A percentile compares a stretch with the other conserved stretches of the same genome.
Conservation (phyloP, 2,797 vertebrate species). For the Gymnoscopelus microlampas region DNA sequence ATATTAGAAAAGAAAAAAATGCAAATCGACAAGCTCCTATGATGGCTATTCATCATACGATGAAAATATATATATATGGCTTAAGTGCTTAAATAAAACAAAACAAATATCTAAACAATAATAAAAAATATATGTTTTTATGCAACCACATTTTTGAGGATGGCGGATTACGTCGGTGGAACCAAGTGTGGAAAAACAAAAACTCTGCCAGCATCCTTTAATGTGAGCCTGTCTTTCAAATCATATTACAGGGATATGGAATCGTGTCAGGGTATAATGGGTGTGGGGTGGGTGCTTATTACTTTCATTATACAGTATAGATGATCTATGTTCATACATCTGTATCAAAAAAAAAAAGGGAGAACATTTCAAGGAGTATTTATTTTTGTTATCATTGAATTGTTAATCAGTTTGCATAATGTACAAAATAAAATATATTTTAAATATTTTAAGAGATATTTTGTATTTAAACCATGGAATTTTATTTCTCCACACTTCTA, state of each 20-base stretch:
- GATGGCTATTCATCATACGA: too few relatives aligned
- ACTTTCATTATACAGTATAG: constrained; percentile 50
- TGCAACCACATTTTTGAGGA: too few relatives aligned
- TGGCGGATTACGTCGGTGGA: too few relatives aligned
- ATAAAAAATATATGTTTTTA: too few relatives aligned
- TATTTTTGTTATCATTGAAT: constrained; percentile 86
- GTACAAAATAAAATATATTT: constrained; percentile 89
- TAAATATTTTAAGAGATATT: constrained; percentile 87
- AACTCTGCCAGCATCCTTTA: constrained; percentile 19
- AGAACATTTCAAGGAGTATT: constrained; percentile 80
- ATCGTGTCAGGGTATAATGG: constrained; percentile 74
- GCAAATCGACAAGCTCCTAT: too few relatives aligned
- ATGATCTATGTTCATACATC: constrained; percentile 68
- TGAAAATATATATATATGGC: too few relatives aligned
- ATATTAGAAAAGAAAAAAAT: too few relatives aligned
- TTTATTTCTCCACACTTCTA: constrained; percentile 80
- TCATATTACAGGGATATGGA: constrained; percentile 74
- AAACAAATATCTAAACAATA: too few relatives aligned
- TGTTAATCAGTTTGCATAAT: constrained; percentile 84
- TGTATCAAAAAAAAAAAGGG: constrained; percentile 70
- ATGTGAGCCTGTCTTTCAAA: constrained; percentile 66
- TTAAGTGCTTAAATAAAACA: too few relatives aligned
- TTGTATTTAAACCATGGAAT: constrained; percentile 85
- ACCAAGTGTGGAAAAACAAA: too few relatives aligned
- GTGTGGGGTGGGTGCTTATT: constrained; percentile 66